Base-by-base conservation (phyloP, 1,140 invertebrate species). In the Melipona quadrifasciata region DNA sequence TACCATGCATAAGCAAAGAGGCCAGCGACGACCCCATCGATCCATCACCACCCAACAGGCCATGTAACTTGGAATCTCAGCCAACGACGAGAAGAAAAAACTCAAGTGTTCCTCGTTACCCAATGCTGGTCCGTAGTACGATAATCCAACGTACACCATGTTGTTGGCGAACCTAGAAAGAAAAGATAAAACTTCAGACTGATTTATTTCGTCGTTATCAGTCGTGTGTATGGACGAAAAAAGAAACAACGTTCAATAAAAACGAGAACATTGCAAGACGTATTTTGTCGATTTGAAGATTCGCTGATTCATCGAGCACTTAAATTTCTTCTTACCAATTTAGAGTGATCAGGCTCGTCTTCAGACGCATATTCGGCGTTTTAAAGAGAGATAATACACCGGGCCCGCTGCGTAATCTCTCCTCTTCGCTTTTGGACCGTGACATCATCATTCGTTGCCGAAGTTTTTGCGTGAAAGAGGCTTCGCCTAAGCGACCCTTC, bases 1-100 rank as follows among this genome's bases (percentile, higher is more conserved):
- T 53, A 98, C 96, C 97, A 98, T 98, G 53, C 97, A 97, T 39
- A 98, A 93, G 86, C 97, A 97, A 12, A 98, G 95, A 4, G 97
- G 97, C 97, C 97, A 98, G 82, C 97, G 95, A 79, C 97, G 94
- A 17, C 97, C 97, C 96, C 97, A 97, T 79, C 96, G 95, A 92
- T 98, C 97, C 97, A 98, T 98, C 21, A 98, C 95, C 58, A 97
- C 92, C 97, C 97, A 98, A 91, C 97, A 97, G 3, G 96, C 95
- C 55, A 98, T 93, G 91, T 98, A 98, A 90, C 97, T 98, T 0
- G 98, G 98, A 76, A 98, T 96, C 93, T 98, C 98, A 21, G 98
- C 97, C 1, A 96, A 95, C 0, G 97, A 97, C 27, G 97, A 97
- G 34, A 98, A 95, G 74, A 98, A 96, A 92, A 98, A 98, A 91